Evolutionary conservation across 2,113 vertebrate species (phyloP), one percentile per base, ranked within the genome.

Genomic region (Brachionichthys hirsutus): DNA sequence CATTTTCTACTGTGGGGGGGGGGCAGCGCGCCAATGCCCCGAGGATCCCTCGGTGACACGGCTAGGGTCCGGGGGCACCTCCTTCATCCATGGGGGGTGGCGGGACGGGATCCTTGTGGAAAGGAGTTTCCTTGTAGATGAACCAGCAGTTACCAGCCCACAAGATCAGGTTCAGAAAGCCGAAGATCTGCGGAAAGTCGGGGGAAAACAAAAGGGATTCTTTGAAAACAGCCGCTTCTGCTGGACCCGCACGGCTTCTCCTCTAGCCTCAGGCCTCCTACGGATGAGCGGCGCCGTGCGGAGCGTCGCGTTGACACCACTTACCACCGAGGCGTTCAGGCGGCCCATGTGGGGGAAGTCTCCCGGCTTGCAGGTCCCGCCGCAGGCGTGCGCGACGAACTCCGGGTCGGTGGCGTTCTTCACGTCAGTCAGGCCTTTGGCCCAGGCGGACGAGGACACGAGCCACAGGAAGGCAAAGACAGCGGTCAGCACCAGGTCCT

Each of bases 111-210:
- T 90, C 87, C 53, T 90, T 93, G 54, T 93, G 92, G 92, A 94
- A 96, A 0, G 91, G 70, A 9, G 96, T 98, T 89, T 98, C 96
- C 89, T 97, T 95, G 89, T 93, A 98, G 68, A 97, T 94, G 84
- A 96, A 96, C 96, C 96, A 98, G 84, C 94, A 94, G 89, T 98
- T 98, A 35, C 95, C 94, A 1, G 91, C 91, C 96, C 96, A 98
- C 81, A 98, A 89, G 84, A 96, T 86, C 72, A 98, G 89, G 87
- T 94, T 98, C 85, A 98, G 83, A 80, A 98, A 98, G 50, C 96
- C 95, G 8, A 97, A 96, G 70, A 95, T 93, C 96, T 98, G 87
- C 2, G 73, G 13, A 61, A 44, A 54, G 30, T 83, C 11, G 66
- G 17, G 7, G 44, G 38, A 71, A 73, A 10, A 78, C 16, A n/a